Evolutionary conservation across 2,797 vertebrate species (phyloP).

Genomic region (Rousettus madagascariensis): DNA sequence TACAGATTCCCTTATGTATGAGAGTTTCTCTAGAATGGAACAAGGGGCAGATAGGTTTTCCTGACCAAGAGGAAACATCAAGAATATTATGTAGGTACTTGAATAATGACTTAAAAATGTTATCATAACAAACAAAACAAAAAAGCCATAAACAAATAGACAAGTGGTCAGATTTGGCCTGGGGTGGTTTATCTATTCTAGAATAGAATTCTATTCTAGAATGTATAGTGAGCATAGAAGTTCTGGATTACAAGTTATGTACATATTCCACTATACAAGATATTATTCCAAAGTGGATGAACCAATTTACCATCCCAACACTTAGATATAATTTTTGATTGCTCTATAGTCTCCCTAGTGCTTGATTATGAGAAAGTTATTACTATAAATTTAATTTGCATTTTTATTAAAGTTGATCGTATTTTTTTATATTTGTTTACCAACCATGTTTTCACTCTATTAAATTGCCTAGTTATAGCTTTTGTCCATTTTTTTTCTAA

Average conservation of each 20-base stretch:
- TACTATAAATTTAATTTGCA: background rate
- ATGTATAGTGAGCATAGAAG: background rate
- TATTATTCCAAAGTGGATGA: background rate
- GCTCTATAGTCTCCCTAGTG: background rate
- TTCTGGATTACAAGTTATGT: background rate
- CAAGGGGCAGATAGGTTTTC: background rate
- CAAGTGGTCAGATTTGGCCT: background rate
- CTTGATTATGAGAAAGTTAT: background rate
- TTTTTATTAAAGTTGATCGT: background rate
- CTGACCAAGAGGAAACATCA: background rate
- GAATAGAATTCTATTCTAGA: background rate
- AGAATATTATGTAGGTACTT: background rate
- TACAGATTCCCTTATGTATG: background rate
- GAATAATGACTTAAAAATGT: background rate
- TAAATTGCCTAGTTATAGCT: background rate
- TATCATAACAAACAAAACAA: background rate
- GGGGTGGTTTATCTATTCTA: background rate
- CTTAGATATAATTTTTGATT: background rate
- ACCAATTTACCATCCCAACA: background rate
- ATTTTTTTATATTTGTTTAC: background rate
- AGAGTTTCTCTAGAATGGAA: background rate
- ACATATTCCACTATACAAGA: background rate
- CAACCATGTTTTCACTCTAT: background rate
- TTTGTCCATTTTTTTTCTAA: background rate
- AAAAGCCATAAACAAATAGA: background rate